These are phyloP conservation scores for Orthosia cruda DNA, from an alignment of 2,888 invertebrate genomes.

Conservation along the genomic window DNA sequence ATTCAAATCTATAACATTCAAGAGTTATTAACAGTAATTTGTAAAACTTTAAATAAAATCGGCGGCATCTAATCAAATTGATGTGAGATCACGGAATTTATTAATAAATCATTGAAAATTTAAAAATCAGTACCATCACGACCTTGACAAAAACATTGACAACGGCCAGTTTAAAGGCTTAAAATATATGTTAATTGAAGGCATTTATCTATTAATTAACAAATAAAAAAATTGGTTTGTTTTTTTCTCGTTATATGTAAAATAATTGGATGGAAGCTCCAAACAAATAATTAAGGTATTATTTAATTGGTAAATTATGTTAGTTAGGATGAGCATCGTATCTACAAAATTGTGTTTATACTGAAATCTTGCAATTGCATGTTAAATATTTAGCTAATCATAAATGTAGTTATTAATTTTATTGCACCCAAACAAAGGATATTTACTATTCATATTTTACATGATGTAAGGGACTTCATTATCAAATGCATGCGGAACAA, in stretches of 20 bases:
- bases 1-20: constrained; percentile 33
- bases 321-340: neutral
- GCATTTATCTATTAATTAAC: constrained; percentile 17
- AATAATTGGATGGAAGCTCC: constrained; percentile 35
- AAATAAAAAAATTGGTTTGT: constrained; percentile 10
- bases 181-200: constrained; percentile 18
- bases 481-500: neutral
- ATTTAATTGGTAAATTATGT: constrained; percentile 1
- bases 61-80: constrained; percentile 40
- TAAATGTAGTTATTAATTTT: neutral
- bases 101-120: constrained; percentile 39
- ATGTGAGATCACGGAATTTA: constrained; percentile 46
- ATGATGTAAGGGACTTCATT: constrained; percentile 3
- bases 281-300: constrained; percentile 30
- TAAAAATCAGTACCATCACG: constrained; percentile 26
- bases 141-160: constrained; percentile 59
- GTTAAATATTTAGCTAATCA: neutral
- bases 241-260: neutral
- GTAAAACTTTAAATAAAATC: constrained; percentile 38
- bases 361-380: neutral
- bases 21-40: constrained; percentile 46
- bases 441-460: neutral
- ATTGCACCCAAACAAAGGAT: neutral
- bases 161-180: constrained; percentile 10
- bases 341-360: neutral